Evolutionary conservation across 2,797 vertebrate species (phyloP).

Genomic region (Hoplostethus atlanticus): DNA sequence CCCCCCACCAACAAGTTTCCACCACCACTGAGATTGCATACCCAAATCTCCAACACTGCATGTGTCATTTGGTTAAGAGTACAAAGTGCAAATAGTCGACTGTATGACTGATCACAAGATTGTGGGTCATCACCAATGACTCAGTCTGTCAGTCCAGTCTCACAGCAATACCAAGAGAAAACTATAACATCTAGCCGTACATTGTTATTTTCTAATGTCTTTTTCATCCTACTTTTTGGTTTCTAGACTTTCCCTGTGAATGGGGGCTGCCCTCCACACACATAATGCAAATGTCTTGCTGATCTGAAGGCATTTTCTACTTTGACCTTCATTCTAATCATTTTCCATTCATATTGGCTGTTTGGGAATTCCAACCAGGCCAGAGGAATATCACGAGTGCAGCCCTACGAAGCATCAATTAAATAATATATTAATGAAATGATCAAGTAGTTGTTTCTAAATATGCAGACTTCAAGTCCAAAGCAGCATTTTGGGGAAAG

Average conservation of each 20-base stretch:
- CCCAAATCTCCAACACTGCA: too few relatives aligned
- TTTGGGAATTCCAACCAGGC: not conserved
- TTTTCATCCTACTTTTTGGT: not conserved
- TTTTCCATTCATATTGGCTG: not conserved
- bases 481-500: too few relatives aligned
- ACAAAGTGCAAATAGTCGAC: conserved; percentile 20
- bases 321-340: conserved; percentile 20
- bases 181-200: conserved; percentile 4
- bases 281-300: conserved; percentile 6
- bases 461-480: too few relatives aligned
- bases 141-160: conserved; percentile 11
- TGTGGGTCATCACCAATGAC: conserved; percentile 29
- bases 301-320: conserved; percentile 5
- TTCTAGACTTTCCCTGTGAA: conserved; percentile 2
- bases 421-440: not conserved
- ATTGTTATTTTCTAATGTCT: conserved; percentile 5
- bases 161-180: not conserved
- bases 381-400: conserved; percentile 14
- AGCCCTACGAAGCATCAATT: not conserved
- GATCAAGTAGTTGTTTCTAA: not conserved
- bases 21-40: too few relatives aligned
- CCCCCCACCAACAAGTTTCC: too few relatives aligned
- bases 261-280: conserved; percentile 13
- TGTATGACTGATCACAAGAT: conserved; percentile 29
- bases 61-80: conserved; percentile 2